These are phyloP conservation scores for Carlito syrichta DNA, from an alignment of 2,113 vertebrate species.

Conservation along the genomic window DNA sequence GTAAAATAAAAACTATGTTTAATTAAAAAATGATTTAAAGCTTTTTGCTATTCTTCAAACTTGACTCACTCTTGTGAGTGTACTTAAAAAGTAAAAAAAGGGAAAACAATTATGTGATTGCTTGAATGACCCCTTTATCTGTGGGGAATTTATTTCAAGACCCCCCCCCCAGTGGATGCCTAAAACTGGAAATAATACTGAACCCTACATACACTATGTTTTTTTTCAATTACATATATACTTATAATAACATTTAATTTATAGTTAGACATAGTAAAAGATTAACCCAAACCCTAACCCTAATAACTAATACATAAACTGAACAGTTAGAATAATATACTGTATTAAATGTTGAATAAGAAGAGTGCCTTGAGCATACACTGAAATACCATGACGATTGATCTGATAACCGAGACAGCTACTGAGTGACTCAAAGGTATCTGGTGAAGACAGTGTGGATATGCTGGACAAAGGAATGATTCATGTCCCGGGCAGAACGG, in stretches of 20 bases:
- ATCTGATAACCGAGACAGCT: neutral
- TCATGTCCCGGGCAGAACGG: neutral
- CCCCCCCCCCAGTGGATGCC: neutral
- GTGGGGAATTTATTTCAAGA: neutral
- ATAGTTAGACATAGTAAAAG: neutral
- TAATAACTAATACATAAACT: neutral
- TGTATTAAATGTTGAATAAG: neutral
- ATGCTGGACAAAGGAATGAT: neutral
- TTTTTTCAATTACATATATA: neutral
- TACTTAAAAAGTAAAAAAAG: constrained; percentile 25
- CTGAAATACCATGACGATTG: neutral
- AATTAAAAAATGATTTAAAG: constrained; percentile 32
- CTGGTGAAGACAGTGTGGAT: neutral
- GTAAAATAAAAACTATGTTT: no score
- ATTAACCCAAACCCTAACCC: neutral
- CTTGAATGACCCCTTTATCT: neutral
- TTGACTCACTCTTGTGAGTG: neutral
- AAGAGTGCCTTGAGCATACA: neutral
- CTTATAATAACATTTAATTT: neutral
- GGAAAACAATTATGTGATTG: neutral
- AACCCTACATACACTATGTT: neutral
- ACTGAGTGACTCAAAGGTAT: neutral
- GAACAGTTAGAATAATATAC: neutral
- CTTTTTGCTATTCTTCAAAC: neutral
- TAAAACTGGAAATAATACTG: neutral